phyloP scores from a whole-genome alignment of 2,888 invertebrate genomes.

The Trachelus stipa region DNA sequence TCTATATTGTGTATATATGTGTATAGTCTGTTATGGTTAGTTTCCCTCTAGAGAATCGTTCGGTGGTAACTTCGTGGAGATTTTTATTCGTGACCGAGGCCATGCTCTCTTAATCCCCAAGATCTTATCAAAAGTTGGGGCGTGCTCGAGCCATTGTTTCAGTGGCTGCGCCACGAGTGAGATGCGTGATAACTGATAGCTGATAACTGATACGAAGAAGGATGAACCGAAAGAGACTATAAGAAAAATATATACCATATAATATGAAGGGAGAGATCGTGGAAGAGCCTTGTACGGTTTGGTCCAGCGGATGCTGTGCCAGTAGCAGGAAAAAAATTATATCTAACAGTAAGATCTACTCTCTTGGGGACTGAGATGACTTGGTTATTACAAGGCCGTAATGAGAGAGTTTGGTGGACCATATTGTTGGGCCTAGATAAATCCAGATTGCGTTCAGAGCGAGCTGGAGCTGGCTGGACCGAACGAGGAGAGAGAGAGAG shows the following conservation, averaged over 20 bases:
- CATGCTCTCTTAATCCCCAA: slow-evolving; percentile 4
- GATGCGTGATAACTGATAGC: slow-evolving; percentile 43
- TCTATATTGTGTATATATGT: background rate
- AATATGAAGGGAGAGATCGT: background rate
- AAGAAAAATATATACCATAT: background rate
- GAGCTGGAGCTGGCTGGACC: slow-evolving; percentile 36
- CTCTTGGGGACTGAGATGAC: slow-evolving; percentile 22
- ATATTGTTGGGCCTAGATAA: slow-evolving; percentile 4
- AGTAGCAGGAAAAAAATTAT: slow-evolving; percentile 13
- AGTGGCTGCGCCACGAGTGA: slow-evolving; percentile 29
- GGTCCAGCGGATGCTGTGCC: background rate
- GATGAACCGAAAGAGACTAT: slow-evolving; percentile 24
- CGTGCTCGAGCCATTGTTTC: slow-evolving; percentile 41
- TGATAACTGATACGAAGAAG: slow-evolving; percentile 27
- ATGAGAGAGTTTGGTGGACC: slow-evolving; percentile 42
- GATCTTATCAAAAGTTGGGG: slow-evolving; percentile 13
- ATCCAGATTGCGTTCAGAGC: slow-evolving; percentile 43
- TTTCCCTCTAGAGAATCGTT: background rate
- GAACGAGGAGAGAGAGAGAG: slow-evolving; percentile 53
- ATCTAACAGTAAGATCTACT: slow-evolving; percentile 29
- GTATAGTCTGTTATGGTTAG: background rate
- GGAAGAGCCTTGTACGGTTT: background rate
- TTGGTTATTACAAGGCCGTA: slow-evolving; percentile 54
- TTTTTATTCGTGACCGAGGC: slow-evolving; percentile 2
- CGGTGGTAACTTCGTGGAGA: slow-evolving; percentile 8